These are phyloP conservation scores for Leistus spinibarbis DNA, from an alignment of 2,888 invertebrate genomes.

Conservation along the genomic window DNA sequence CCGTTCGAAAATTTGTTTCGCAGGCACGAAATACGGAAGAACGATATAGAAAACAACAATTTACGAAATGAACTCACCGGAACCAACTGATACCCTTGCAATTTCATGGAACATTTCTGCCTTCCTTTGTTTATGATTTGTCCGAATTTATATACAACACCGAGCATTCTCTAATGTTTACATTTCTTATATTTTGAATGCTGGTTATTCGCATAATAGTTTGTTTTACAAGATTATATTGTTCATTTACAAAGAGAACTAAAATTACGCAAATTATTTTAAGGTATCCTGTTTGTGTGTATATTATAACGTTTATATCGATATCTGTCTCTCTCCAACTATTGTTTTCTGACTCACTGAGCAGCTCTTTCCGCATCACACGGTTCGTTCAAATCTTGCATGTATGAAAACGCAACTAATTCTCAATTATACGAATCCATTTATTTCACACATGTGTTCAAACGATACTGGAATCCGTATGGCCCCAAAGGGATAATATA, in stretches of 20 bases:
- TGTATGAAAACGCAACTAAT: background rate
- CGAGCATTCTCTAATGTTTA: too few relatives aligned
- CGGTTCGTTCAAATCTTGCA: background rate
- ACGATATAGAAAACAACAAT: background rate
- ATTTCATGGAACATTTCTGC: background rate
- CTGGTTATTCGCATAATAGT: too few relatives aligned
- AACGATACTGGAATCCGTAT: background rate
- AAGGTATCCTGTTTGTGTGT: too few relatives aligned
- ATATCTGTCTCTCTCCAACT: too few relatives aligned
- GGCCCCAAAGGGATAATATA: background rate
- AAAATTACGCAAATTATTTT: too few relatives aligned
- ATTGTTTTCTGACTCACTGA: too few relatives aligned
- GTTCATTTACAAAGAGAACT: too few relatives aligned
- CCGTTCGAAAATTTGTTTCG: background rate
- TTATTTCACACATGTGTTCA: background rate
- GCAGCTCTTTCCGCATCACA: too few relatives aligned
- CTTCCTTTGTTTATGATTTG: background rate
- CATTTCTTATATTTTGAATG: too few relatives aligned
- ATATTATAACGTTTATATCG: too few relatives aligned
- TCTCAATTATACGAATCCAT: background rate
- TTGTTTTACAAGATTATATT: too few relatives aligned
- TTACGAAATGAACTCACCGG: background rate
- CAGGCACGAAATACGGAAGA: background rate
- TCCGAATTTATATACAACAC: background rate
- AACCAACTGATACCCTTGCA: background rate